A percentile compares a stretch with the other conserved stretches of the same genome.
phyloP scores from a whole-genome alignment of 2,113 vertebrate genomes.

The Phrynocephalus versicolor region DNA sequence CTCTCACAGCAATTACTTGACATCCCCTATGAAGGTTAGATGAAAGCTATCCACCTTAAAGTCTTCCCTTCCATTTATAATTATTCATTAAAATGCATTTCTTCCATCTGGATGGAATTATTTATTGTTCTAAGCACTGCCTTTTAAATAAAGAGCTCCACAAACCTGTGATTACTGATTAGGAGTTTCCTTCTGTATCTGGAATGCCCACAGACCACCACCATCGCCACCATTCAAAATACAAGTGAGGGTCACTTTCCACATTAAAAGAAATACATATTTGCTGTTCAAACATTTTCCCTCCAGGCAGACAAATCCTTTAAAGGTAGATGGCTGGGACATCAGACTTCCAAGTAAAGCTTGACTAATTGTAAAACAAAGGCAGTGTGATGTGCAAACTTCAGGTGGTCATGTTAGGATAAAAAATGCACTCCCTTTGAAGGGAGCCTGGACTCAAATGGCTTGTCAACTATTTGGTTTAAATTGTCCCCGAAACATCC shows the following conservation, averaged over 20 bases:
- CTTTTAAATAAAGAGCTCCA: slow-evolving; percentile 22
- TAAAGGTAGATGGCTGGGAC: no score
- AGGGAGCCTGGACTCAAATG: no score
- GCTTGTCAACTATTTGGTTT: no score
- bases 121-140: slow-evolving; percentile 19
- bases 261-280: no score
- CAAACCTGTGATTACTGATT: slow-evolving; percentile 17
- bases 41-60: slow-evolving; percentile 7
- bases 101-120: slow-evolving; percentile 24
- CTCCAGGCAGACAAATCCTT: no score
- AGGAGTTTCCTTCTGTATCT: slow-evolving; percentile 17
- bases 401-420: no score
- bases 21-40: not conserved
- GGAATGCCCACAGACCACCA: not conserved
- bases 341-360: no score
- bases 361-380: no score
- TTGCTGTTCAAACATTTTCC: no score
- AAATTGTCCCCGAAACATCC: not conserved
- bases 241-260: no score
- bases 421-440: no score
- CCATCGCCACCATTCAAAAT: not conserved
- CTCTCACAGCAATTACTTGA: not conserved
- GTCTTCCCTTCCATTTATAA: not conserved
- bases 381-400: no score
- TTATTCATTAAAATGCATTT: slow-evolving; percentile 25